These are phyloP conservation scores for Pristionchus fissidentatus DNA, from an alignment of 2,888 invertebrate genomes.

Conservation along the genomic window DNA sequence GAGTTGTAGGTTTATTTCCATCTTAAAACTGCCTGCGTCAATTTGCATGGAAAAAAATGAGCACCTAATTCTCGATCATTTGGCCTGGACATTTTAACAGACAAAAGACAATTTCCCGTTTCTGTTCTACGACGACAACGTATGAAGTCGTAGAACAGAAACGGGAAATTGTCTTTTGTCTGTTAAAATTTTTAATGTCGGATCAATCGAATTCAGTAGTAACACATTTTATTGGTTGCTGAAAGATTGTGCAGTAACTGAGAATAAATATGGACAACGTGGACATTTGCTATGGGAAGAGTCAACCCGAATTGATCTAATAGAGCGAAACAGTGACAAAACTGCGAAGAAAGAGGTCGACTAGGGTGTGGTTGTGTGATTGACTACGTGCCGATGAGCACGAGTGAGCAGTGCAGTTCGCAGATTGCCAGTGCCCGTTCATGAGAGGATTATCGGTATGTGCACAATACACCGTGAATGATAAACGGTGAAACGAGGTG, in stretches of 20 bases:
- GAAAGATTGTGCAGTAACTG: conserved; percentile 15
- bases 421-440: conserved; percentile 31
- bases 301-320: conserved; percentile 8
- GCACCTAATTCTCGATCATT: too few species aligned
- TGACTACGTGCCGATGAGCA: conserved; percentile 20
- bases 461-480: conserved; percentile 31
- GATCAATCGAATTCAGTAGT: neutral
- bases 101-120: too few species aligned
- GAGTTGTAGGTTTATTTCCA: too few species aligned
- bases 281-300: neutral
- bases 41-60: too few species aligned
- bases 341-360: neutral
- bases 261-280: conserved; percentile 40
- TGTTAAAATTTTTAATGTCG: too few species aligned
- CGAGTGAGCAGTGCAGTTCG: conserved; percentile 29
- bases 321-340: neutral
- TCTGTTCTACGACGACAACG: too few species aligned
- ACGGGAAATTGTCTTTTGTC: too few species aligned
- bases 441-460: conserved; percentile 3
- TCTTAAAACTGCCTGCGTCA: too few species aligned
- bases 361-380: conserved; percentile 12
- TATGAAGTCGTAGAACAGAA: too few species aligned
- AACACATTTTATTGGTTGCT: conserved; percentile 16
- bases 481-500: conserved; percentile 38
- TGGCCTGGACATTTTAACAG: too few species aligned